Evolutionary conservation across 2,888 invertebrate genomes (phyloP), one percentile per base, ranked within the genome.

Genomic region (Platycnemis pennipes): DNA sequence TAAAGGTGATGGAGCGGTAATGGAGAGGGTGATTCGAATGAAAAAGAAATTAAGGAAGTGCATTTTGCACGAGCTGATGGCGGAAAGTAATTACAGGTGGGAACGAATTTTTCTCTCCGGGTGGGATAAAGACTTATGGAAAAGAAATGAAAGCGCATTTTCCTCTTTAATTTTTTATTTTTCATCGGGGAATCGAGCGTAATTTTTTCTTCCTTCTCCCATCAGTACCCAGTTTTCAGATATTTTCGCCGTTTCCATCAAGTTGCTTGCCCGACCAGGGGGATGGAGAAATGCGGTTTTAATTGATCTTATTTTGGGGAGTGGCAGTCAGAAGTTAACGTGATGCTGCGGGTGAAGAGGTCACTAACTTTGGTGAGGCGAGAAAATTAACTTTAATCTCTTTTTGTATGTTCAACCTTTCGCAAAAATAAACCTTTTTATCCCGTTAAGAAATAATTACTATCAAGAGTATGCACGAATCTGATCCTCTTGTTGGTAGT

Each of bases 11-110:
- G 37, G 16, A 31, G 3, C 16, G 0, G 0, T 13, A 77, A 77
- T 77, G 77, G 37, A 77, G 77, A 37, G 37, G 37, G 77, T 13
- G 26, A n/a, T 46, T 45, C 46, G 87, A 26, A 69, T 45, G 91
- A 91, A 44, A 63, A 63, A 91, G 91, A 91, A 91, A 91, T 91
- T 69, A 69, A 91, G 63, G 69, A 69, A 37, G n/a, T 44, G n/a
- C 56, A 22, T 69, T 56, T 44, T 69, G 1, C 44, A 26, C n/a
- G 26, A n/a, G 91, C 56, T 63, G 63, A n/a, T 42, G 91, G 44
- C 13, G 91, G n/a, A 63, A 91, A 91, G 63, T 11, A 63, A 69
- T 91, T 63, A 63, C 91, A 44, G n/a, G 26, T 44, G 91, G 44
- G 13, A 69, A 69, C 13, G n/a, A 44, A n/a, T 44, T 69, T n/a